A percentile compares a stretch with the other conserved stretches of the same genome.
These are phyloP conservation scores for Xylophagus ater DNA, from an alignment of 2,888 invertebrate species.

Conservation along the genomic window DNA sequence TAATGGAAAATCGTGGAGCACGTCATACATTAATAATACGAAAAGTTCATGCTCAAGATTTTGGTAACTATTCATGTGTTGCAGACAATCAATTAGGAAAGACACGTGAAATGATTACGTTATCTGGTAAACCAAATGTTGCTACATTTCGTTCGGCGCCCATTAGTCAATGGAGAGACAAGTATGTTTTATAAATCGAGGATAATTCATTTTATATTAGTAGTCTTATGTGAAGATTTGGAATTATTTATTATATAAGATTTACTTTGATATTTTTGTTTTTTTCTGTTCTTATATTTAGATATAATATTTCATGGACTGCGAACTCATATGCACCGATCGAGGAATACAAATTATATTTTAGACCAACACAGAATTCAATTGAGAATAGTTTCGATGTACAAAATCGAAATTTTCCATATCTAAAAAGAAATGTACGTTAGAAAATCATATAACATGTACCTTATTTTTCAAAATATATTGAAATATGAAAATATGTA, in stretches of 20 bases:
- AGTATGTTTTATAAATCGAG: conserved; percentile 4
- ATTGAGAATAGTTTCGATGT: conserved; percentile 9
- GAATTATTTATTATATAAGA: no score
- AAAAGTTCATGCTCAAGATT: conserved; percentile 46
- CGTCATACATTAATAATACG: conserved; percentile 46
- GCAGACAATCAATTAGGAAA: conserved; percentile 49
- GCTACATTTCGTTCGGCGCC: conserved; percentile 45
- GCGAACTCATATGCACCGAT: conserved; percentile 48
- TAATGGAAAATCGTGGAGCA: conserved; percentile 46
- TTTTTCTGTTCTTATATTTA: no score
- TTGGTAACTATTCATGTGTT: conserved; percentile 50
- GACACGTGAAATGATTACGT: conserved; percentile 44
- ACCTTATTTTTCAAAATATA: not conserved
- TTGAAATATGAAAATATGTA: not conserved
- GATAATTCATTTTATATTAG: not conserved
- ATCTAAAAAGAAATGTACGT: conserved; percentile 11
- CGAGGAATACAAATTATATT: conserved; percentile 46
- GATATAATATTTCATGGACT: conserved; percentile 49
- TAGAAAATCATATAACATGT: not conserved
- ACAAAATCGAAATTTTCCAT: conserved; percentile 10
- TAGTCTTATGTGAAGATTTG: no score
- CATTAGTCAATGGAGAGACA: conserved; percentile 43
- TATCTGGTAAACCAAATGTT: conserved; percentile 47
- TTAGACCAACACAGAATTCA: conserved; percentile 19
- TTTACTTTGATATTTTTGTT: no score